Evolutionary conservation across 1,140 invertebrate species (phyloP), one percentile per base, ranked within the genome.

Genomic region (Drepana arcuata): DNA sequence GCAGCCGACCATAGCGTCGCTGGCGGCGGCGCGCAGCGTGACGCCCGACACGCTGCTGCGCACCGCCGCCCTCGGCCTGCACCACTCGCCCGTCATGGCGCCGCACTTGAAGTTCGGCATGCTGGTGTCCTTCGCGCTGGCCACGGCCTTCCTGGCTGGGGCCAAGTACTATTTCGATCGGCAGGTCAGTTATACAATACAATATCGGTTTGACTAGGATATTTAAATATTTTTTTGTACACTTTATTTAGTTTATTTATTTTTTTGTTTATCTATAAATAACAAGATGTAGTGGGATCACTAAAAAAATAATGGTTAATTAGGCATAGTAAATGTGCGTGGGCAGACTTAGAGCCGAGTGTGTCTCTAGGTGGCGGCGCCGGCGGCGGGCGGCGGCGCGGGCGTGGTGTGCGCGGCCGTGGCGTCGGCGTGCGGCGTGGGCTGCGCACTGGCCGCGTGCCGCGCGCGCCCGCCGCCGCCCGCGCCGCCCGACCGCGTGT

Each of bases 131-230:
- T 86, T 91, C 46, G 86, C 88, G 7, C 54, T 91, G 11, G 86
- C 86, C 2, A 88, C 88, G 6, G 83, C 88, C 9, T 89, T 90
- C 50, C 79, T 91, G 14, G 88, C 86, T 1, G 88, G 86, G 12
- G 87, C 87, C 0, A 91, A 89, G 64, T 89, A 89, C 67, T 91
- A 90, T 50, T 89, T 90, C 39, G 88, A 89, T 54, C 81, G 88
- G 57, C 85, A 89, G 72, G 89, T 88, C 48, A 81, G 60, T 56
- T 31, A 11, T 31, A 31, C n/a, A n/a, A n/a, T n/a, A n/a, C n/a
- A n/a, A n/a, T n/a, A n/a, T n/a, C n/a, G n/a, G n/a, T n/a, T n/a
- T n/a, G n/a, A n/a, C n/a, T n/a, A n/a, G n/a, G n/a, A n/a, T n/a
- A n/a, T n/a, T n/a, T n/a, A n/a, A n/a, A n/a, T n/a, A n/a, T n/a